Evolutionary conservation across 2,797 vertebrate genomes (phyloP).

Genomic region (Lepidocolaptes lacrymiger): DNA sequence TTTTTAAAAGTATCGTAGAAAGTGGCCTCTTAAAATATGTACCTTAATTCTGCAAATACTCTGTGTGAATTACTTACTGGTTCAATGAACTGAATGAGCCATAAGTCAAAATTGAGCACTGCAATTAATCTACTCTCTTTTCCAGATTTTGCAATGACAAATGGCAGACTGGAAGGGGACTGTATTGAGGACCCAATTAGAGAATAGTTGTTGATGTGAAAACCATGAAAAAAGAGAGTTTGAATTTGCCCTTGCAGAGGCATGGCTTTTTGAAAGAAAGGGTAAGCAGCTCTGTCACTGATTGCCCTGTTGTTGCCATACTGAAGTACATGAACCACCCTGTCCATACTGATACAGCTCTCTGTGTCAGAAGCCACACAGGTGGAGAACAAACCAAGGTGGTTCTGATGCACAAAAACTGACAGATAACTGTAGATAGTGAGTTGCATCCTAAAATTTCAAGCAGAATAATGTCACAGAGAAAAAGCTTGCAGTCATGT

Average conservation of each 20-base stretch:
- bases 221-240: background rate
- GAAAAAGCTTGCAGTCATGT: background rate
- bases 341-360: background rate
- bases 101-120: background rate
- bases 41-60: background rate
- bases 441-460: background rate
- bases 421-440: background rate
- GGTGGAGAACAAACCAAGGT: background rate
- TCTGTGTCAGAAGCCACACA: background rate
- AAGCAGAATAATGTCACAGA: background rate
- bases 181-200: background rate
- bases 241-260: background rate
- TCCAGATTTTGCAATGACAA: background rate
- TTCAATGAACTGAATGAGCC: background rate
- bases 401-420: background rate
- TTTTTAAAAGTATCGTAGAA: background rate
- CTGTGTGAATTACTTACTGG: background rate
- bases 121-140: conserved; percentile 3
- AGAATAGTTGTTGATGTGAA: background rate
- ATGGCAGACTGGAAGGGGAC: background rate
- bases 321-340: background rate
- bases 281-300: background rate
- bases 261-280: background rate
- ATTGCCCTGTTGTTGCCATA: rapidly evolving
- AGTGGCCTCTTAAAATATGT: background rate